Evolutionary conservation across 2,888 invertebrate genomes (phyloP).

Genomic region (Andricus curvator): DNA sequence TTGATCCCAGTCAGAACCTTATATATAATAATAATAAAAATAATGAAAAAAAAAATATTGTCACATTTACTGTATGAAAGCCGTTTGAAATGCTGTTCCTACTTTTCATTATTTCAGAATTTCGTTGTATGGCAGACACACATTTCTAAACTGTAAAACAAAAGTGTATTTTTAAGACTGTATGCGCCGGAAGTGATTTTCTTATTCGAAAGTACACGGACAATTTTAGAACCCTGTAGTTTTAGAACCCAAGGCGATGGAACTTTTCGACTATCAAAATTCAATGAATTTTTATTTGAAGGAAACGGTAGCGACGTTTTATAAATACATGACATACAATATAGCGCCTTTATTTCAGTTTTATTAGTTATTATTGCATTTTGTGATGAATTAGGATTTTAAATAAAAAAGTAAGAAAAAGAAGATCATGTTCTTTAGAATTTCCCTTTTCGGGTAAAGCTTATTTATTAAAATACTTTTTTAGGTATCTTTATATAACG

Average conservation of each 20-base stretch:
- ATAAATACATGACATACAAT: background rate
- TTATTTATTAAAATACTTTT: too few relatives aligned
- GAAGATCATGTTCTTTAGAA: too few relatives aligned
- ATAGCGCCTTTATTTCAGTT: too few relatives aligned
- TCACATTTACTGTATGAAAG: constrained; percentile 13
- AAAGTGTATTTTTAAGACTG: constrained; percentile 37
- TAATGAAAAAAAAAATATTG: background rate
- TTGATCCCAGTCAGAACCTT: constrained; percentile 17
- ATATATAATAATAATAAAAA: constrained; percentile 17
- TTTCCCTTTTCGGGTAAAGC: too few relatives aligned
- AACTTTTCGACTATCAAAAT: constrained; percentile 28
- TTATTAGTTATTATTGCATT: too few relatives aligned
- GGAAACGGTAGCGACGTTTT: background rate
- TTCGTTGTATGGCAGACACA: constrained; percentile 17
- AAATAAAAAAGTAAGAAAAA: too few relatives aligned
- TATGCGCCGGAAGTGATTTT: constrained; percentile 33
- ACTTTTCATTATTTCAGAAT: background rate
- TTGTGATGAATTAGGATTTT: too few relatives aligned
- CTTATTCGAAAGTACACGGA: constrained; percentile 14
- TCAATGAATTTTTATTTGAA: constrained; percentile 26
- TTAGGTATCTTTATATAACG: too few relatives aligned
- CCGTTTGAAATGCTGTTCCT: constrained; percentile 20
- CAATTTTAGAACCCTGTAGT: constrained; percentile 24
- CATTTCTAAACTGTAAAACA: constrained; percentile 32
- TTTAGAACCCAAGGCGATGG: background rate